Conservation (phyloP, 1,140 invertebrate genomes). For the Nymphalis io region DNA sequence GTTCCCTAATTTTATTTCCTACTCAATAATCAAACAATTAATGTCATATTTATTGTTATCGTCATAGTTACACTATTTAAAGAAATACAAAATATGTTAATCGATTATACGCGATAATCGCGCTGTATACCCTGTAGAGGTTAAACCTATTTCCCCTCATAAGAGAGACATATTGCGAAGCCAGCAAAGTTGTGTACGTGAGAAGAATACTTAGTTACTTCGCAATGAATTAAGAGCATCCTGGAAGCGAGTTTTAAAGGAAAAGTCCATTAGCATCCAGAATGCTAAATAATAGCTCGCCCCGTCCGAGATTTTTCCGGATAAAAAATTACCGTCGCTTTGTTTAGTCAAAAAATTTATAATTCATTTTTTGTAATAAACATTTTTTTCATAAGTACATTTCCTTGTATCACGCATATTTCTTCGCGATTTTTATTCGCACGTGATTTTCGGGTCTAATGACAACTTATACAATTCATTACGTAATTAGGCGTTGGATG, state of each 20-base stretch:
- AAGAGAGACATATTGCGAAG: slow-evolving; percentile 26
- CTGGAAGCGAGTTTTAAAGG: slow-evolving; percentile 20
- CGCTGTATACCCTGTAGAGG: too few species aligned
- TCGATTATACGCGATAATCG: too few species aligned
- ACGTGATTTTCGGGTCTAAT: too few species aligned
- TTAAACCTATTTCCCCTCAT: neutral
- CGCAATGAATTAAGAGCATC: slow-evolving; percentile 26
- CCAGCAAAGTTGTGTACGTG: slow-evolving; percentile 28
- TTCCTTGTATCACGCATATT: neutral
- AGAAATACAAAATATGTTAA: too few species aligned
- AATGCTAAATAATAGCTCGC: slow-evolving; percentile 20
- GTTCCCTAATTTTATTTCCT: too few species aligned
- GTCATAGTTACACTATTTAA: too few species aligned
- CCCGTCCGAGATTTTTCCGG: slow-evolving; percentile 11
- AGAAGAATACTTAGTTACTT: slow-evolving; percentile 17
- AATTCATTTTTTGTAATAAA: neutral
- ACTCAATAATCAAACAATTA: too few species aligned
- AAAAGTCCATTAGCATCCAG: slow-evolving; percentile 24
- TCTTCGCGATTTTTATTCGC: too few species aligned
- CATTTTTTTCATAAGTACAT: neutral
- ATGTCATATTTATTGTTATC: too few species aligned
- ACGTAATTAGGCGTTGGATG: too few species aligned
- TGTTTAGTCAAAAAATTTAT: neutral
- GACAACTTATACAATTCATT: too few species aligned
- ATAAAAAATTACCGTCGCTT: neutral